phyloP scores from a whole-genome alignment of 2,797 vertebrate genomes.

The Bryconaethiops microstoma region DNA sequence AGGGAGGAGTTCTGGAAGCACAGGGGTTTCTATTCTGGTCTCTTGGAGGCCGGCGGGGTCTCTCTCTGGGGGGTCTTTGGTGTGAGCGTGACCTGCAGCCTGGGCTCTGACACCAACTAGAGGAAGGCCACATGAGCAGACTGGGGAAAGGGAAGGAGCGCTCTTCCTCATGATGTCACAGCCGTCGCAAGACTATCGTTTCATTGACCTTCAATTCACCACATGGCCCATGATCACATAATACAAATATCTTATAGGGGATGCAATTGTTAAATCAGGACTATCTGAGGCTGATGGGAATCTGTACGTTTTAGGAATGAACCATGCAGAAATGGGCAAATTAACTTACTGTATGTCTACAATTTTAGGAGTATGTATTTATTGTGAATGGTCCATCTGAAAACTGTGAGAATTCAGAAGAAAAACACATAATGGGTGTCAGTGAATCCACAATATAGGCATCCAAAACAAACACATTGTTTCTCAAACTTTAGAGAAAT shows the following conservation, averaged over 20 bases:
- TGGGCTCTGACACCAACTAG: conserved; percentile 50
- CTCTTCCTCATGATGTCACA: conserved; percentile 42
- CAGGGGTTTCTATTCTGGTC: conserved; percentile 65
- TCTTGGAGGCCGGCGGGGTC: conserved; percentile 44
- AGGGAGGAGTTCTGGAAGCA: conserved; percentile 48
- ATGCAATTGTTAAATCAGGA: not conserved
- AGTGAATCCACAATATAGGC: too few relatives aligned
- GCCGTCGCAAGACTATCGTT: conserved; percentile 14
- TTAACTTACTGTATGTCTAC: not conserved
- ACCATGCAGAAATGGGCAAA: not conserved
- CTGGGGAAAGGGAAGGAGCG: conserved; percentile 52
- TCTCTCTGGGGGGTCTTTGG: conserved; percentile 61
- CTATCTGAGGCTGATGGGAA: not conserved
- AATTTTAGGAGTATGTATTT: too few relatives aligned
- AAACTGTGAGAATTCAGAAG: too few relatives aligned
- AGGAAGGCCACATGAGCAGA: conserved; percentile 50
- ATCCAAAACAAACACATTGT: not conserved
- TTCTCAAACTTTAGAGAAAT: too few relatives aligned
- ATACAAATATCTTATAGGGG: not conserved
- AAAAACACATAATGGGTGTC: too few relatives aligned
- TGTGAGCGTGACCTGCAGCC: conserved; percentile 63
- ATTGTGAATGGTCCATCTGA: too few relatives aligned
- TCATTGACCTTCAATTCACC: conserved; percentile 31
- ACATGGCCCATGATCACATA: not conserved
- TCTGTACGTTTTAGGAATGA: not conserved